phyloP scores from a whole-genome alignment of 2,888 invertebrate genomes.

The Synanthedon tipuliformis region DNA sequence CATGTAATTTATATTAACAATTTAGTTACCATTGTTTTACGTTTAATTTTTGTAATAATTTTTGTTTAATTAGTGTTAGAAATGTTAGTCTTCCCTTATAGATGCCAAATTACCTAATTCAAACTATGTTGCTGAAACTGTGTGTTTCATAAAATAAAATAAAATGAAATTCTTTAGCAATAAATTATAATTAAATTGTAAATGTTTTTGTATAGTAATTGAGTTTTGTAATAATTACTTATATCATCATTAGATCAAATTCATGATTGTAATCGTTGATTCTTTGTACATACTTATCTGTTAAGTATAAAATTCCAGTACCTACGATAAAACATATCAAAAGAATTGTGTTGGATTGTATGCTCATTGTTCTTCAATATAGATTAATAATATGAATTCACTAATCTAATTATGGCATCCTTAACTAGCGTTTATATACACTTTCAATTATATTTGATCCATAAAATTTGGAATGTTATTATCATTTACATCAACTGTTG shows the following conservation, averaged over 20 bases:
- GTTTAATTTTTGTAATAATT: slow-evolving; percentile 66
- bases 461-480: slow-evolving; percentile 44
- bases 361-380: no score
- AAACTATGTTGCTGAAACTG: slow-evolving; percentile 63
- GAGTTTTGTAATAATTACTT: slow-evolving; percentile 37
- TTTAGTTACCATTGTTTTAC: slow-evolving; percentile 64
- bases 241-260: slow-evolving; percentile 12
- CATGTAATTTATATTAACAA: slow-evolving; percentile 42
- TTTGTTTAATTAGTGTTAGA: slow-evolving; percentile 67
- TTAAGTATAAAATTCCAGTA: slow-evolving; percentile 14
- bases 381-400: slow-evolving; percentile 34
- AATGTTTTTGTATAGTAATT: slow-evolving; percentile 67
- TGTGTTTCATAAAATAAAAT: slow-evolving; percentile 59
- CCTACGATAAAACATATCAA: background rate
- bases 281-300: slow-evolving; percentile 45
- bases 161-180: slow-evolving; percentile 66
- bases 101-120: slow-evolving; percentile 61
- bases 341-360: no score
- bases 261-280: slow-evolving; percentile 17
- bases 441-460: slow-evolving; percentile 13
- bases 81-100: slow-evolving; percentile 67
- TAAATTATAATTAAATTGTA: slow-evolving; percentile 58
- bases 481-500: slow-evolving; percentile 39
- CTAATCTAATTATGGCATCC: slow-evolving; percentile 20
- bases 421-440: slow-evolving; percentile 9